Base-by-base conservation (phyloP, 92 coral and sea anemone species). In the Actinernus sp. region DNA sequence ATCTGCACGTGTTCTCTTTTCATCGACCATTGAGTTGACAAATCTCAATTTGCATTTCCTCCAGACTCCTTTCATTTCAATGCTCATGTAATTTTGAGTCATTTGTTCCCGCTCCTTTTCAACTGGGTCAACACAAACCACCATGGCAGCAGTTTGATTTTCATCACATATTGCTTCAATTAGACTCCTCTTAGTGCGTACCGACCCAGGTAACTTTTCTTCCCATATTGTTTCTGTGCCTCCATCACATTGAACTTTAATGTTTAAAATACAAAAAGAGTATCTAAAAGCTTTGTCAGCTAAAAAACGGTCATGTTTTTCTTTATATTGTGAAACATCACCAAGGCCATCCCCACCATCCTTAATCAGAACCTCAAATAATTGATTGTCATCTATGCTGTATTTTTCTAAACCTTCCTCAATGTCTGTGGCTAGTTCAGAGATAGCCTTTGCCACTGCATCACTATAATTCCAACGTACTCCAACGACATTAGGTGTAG, bases 331-430 rank as follows among this genome's bases (percentile, higher is more conserved):
- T 41, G 56, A 41, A 11, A 63, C 70, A 63, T 63, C 70, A n/a
- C 56, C 70, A 55, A 63, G 41, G 16, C 70, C 70, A 43, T 63
- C 56, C 25, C 55, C 70, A 19, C 70, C 70, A 63, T 63, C 55
- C 54, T 62, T 41, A 3, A 62, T 55, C 12, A 55, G 41, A 6
- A 21, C 26, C 34, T 63, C 45, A 34, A 63, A 56, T 6, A 63
- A 31, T 41, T 55, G 41, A 19, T 55, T 39, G 18, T 20, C 55
- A 27, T 63, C 70, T 63, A 63, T 22, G 28, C 16, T 36, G 0
- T 2, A 13, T 18, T 55, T n/a, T n/a, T 12, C 28, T 24, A 55
- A 26, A n/a, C 2, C 0, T 24, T 36, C 37, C 38, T 55, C 29
- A 14, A 55, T 39, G 25, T 24, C 23, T 29, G 43, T 36, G 62